These are phyloP conservation scores for Paragorgia papillata DNA, from an alignment of 92 coral and sea anemone species.

Conservation along the genomic window DNA sequence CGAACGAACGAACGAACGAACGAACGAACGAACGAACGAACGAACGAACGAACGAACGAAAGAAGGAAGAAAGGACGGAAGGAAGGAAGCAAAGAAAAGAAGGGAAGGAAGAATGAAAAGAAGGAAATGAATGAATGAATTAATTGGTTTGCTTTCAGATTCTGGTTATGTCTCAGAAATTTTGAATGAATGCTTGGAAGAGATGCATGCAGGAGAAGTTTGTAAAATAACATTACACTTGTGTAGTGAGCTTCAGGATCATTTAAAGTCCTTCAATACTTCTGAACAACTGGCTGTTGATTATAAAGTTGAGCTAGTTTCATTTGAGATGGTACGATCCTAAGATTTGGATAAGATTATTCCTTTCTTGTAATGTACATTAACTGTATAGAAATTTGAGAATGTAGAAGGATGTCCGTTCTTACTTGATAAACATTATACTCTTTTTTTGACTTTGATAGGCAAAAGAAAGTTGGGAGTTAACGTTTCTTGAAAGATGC, in stretches of 20 bases:
- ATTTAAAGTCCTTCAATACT: slow-evolving; percentile 18
- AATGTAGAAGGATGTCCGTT: no score
- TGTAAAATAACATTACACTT: slow-evolving; percentile 36
- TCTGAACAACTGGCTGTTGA: slow-evolving; percentile 28
- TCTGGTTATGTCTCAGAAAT: slow-evolving; percentile 67
- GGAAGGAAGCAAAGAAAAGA: no score
- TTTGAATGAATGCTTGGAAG: slow-evolving; percentile 65
- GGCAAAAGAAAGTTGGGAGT: slow-evolving; percentile 72
- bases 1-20: no score
- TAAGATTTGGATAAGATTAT: background rate
- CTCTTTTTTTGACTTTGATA: background rate
- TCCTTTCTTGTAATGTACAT: no score
- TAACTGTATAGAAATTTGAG: no score
- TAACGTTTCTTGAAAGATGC: slow-evolving; percentile 49
- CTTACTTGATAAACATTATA: background rate
- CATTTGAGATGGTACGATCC: slow-evolving; percentile 55
- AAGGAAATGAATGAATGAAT: no score
- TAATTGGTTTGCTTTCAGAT: slow-evolving; percentile 53
- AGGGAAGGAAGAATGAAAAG: no score
- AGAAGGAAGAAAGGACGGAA: no score
- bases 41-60: no score
- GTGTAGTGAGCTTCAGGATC: background rate
- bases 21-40: no score
- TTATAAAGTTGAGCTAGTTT: slow-evolving; percentile 59
- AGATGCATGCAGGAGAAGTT: slow-evolving; percentile 66